A percentile compares a stretch with the other conserved stretches of the same genome.
phyloP scores from a whole-genome alignment of 2,888 invertebrate species.

The Phasia obesa region DNA sequence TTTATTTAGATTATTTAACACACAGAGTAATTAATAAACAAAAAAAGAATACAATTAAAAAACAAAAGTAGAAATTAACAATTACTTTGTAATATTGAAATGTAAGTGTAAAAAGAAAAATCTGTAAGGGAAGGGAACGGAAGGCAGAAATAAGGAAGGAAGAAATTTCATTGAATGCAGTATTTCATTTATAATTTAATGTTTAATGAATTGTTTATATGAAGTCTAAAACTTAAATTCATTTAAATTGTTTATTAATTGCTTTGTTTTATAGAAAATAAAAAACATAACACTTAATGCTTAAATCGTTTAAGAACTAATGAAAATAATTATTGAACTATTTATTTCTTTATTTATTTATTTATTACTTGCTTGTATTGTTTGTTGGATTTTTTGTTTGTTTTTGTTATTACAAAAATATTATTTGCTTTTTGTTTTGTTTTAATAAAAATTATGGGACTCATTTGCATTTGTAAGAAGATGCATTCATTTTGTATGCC shows the following conservation, averaged over 20 bases:
- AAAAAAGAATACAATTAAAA: constrained; percentile 33
- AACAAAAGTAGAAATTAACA: constrained; percentile 48
- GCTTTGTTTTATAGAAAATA: constrained; percentile 61
- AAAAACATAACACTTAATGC: constrained; percentile 69
- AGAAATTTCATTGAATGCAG: not conserved
- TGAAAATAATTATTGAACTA: constrained; percentile 67
- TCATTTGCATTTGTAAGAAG: constrained; percentile 33
- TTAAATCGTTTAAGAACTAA: constrained; percentile 62
- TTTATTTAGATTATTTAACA: constrained; percentile 46
- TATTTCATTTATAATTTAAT: not conserved
- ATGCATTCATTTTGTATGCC: constrained; percentile 35
- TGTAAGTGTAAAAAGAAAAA: constrained; percentile 13
- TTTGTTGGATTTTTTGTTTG: constrained; percentile 15
- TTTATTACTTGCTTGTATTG: constrained; percentile 48
- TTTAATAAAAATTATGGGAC: constrained; percentile 54
- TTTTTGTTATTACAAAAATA: constrained; percentile 65
- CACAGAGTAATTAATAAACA: constrained; percentile 41
- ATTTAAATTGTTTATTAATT: constrained; percentile 50
- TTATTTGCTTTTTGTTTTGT: constrained; percentile 14
- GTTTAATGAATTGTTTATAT: constrained; percentile 21
- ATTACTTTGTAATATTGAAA: constrained; percentile 46
- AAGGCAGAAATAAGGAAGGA: constrained; percentile 21
- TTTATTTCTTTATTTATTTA: constrained; percentile 44
- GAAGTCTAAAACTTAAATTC: constrained; percentile 41
- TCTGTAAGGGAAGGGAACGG: not conserved